Evolutionary conservation across 2,888 invertebrate species (phyloP).

Genomic region (Melanotus villosus): DNA sequence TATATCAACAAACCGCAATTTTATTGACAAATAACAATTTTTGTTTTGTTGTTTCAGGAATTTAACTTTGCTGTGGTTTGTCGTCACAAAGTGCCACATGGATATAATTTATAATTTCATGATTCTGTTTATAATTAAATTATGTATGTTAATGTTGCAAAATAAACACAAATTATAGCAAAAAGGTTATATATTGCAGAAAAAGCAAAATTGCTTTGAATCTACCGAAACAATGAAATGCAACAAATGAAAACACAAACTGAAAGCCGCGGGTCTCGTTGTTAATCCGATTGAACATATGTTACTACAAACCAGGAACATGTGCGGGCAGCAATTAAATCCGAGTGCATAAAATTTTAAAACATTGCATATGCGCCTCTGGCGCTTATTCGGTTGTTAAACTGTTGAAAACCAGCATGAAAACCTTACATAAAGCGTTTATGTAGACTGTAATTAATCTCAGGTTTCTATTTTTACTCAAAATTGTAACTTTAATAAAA

Average conservation of each 20-base stretch:
- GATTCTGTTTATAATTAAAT: too few species aligned
- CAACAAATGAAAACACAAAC: constrained; percentile 22
- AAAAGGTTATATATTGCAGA: neutral
- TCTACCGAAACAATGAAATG: constrained; percentile 13
- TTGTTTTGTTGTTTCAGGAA: too few species aligned
- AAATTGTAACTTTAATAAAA: too few species aligned
- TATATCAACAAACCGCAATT: too few species aligned
- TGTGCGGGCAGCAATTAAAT: constrained; percentile 1
- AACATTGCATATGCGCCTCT: neutral
- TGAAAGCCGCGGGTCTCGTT: neutral
- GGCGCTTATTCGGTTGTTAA: neutral
- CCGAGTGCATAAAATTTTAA: neutral
- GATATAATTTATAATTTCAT: too few species aligned
- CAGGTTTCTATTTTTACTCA: too few species aligned
- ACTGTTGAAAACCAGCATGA: neutral
- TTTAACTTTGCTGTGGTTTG: too few species aligned
- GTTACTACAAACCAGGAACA: constrained; percentile 26
- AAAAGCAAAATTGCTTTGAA: constrained; percentile 1
- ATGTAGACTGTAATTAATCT: too few species aligned
- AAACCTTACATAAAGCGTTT: neutral
- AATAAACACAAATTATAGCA: too few species aligned
- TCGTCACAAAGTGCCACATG: too few species aligned
- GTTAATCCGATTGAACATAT: constrained; percentile 27
- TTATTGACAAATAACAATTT: too few species aligned
- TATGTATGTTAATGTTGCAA: too few species aligned